Conservation (phyloP, 2,113 vertebrate genomes). For the Paratilapia polleni region DNA sequence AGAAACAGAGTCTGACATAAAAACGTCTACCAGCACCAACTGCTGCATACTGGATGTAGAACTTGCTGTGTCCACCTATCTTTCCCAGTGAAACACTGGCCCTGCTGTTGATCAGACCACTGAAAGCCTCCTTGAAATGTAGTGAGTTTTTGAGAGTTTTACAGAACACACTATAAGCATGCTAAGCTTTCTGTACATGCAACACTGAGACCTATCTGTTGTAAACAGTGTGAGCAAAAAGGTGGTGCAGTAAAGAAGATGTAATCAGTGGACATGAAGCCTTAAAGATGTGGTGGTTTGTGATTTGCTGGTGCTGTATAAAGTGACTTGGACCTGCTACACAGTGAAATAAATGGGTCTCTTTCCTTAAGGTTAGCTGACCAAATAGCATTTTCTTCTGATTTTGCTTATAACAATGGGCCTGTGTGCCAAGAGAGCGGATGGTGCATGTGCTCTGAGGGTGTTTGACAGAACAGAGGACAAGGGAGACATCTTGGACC, state of each 20-base stretch:
- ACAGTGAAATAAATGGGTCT: not conserved
- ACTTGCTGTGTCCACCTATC: not conserved
- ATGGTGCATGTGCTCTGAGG: constrained; percentile 17
- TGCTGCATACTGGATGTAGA: constrained; percentile 25
- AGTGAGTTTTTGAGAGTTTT: constrained; percentile 18
- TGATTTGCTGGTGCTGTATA: constrained; percentile 50
- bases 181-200: constrained; percentile 52
- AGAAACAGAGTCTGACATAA: constrained; percentile 38
- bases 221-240: constrained; percentile 29
- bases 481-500: not conserved
- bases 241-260: not conserved
- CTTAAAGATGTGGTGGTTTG: constrained; percentile 15
- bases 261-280: constrained; percentile 34
- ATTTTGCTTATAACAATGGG: constrained; percentile 44
- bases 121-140: constrained; percentile 18
- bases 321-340: constrained; percentile 57
- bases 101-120: constrained; percentile 1
- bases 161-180: constrained; percentile 38
- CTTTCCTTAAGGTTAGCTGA: constrained; percentile 16
- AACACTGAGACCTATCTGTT: constrained; percentile 1
- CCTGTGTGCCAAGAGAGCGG: constrained; percentile 5
- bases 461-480: constrained; percentile 32
- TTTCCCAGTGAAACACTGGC: not conserved
- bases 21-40: constrained; percentile 26
- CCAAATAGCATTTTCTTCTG: constrained; percentile 8